These are phyloP conservation scores for Lumbricus terrestris DNA, from an alignment of 2,888 invertebrate genomes.

Conservation along the genomic window DNA sequence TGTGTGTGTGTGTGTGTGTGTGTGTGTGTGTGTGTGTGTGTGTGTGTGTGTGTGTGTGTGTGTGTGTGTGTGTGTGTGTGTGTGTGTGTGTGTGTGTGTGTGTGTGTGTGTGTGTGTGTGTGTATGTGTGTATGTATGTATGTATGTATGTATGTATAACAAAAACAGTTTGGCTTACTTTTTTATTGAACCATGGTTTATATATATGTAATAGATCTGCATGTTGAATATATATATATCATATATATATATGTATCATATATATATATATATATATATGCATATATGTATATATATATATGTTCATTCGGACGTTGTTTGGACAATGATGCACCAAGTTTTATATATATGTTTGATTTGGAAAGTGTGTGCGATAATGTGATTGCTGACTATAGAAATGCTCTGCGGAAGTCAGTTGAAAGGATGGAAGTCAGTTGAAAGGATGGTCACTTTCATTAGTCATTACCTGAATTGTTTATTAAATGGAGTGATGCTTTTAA, in stretches of 20 bases:
- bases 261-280: no score
- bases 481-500: neutral
- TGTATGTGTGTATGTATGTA: neutral
- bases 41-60: neutral
- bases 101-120: neutral
- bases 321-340: no score
- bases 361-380: neutral
- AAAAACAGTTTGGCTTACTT: no score
- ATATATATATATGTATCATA: no score
- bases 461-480: neutral
- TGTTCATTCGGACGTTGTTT: no score
- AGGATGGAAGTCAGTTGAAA: no score
- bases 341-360: neutral
- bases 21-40: neutral
- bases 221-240: no score
- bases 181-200: no score
- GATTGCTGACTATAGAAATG: no score
- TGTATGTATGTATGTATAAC: neutral
- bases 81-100: neutral
- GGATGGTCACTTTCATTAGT: no score
- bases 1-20: neutral
- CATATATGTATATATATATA: no score
- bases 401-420: neutral
- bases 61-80: neutral
- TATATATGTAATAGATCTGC: no score